phyloP scores from a whole-genome alignment of 2,113 vertebrate species.

The Tragelaphus strepsiceros region DNA sequence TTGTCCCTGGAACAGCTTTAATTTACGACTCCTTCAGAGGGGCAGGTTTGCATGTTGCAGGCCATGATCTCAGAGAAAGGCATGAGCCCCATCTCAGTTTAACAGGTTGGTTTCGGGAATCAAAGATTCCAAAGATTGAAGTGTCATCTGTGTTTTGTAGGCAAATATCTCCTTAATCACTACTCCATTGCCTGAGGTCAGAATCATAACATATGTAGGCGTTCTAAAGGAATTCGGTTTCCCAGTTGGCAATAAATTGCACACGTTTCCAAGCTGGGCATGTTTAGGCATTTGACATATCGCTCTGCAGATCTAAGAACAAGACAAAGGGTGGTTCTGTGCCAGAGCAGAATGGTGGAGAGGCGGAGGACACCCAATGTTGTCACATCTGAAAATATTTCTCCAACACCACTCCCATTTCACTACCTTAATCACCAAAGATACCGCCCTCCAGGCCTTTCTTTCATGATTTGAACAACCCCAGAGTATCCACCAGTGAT shows the following conservation, averaged over 20 bases:
- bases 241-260: slow-evolving; percentile 23
- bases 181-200: slow-evolving; percentile 37
- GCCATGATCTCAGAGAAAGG: not conserved
- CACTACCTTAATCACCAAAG: not conserved
- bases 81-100: not conserved
- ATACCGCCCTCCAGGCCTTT: not conserved
- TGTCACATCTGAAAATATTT: not conserved
- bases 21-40: not conserved
- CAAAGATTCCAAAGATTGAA: slow-evolving; percentile 38
- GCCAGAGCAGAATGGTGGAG: not conserved
- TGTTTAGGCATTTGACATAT: slow-evolving; percentile 40
- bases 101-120: slow-evolving; percentile 33
- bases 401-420: not conserved
- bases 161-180: slow-evolving; percentile 35
- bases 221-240: slow-evolving; percentile 43
- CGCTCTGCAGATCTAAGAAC: slow-evolving; percentile 21
- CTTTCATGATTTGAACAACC: not conserved
- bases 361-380: not conserved
- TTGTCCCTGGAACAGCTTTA: not conserved
- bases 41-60: not conserved
- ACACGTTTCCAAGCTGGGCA: slow-evolving; percentile 41
- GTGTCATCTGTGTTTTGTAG: slow-evolving; percentile 35
- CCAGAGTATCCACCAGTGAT: not conserved
- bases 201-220: not conserved
- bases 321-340: slow-evolving; percentile 28